Evolutionary conservation across 2,113 vertebrate species (phyloP).

Genomic region (Cynoglossus semilaevis): DNA sequence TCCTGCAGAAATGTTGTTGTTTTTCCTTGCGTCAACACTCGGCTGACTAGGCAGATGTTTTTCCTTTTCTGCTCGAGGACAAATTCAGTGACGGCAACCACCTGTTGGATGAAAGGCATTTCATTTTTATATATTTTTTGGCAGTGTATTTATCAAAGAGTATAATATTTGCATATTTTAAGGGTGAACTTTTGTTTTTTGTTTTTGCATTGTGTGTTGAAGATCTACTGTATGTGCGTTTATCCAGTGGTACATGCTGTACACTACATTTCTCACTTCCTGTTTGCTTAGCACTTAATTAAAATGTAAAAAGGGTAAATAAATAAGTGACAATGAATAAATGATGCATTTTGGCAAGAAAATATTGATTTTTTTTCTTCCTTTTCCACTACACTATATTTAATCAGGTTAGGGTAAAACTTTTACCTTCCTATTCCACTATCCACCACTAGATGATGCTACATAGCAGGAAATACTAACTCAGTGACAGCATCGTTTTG

Average conservation of each 20-base stretch:
- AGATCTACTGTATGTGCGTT: slow-evolving; percentile 38
- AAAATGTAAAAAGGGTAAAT: slow-evolving; percentile 25
- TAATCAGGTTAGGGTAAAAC: no score
- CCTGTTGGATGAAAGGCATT: slow-evolving; percentile 16
- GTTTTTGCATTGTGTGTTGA: slow-evolving; percentile 41
- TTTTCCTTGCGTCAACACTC: slow-evolving; percentile 4
- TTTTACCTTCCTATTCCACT: slow-evolving; percentile 12
- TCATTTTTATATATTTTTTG: no score
- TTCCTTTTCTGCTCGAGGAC: slow-evolving; percentile 7
- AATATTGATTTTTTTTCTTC: neutral
- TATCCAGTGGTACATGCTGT: slow-evolving; percentile 61
- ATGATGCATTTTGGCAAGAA: slow-evolving; percentile 34
- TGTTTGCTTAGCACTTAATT: slow-evolving; percentile 47
- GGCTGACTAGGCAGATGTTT: slow-evolving; percentile 4
- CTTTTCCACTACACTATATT: no score
- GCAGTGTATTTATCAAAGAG: slow-evolving; percentile 25
- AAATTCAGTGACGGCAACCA: slow-evolving; percentile 24
- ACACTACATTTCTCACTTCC: slow-evolving; percentile 48
- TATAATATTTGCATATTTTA: slow-evolving; percentile 38
- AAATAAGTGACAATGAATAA: slow-evolving; percentile 7
- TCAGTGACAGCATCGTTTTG: no score
- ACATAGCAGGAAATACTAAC: neutral
- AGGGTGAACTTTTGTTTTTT: slow-evolving; percentile 42
- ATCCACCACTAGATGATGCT: slow-evolving; percentile 47
- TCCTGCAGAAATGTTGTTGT: slow-evolving; percentile 17